A percentile compares a stretch with the other conserved stretches of the same genome.
These are phyloP conservation scores for Echinometra lucunter DNA, from an alignment of 53 echinoderm and acorn worm genomes.

Conservation along the genomic window DNA sequence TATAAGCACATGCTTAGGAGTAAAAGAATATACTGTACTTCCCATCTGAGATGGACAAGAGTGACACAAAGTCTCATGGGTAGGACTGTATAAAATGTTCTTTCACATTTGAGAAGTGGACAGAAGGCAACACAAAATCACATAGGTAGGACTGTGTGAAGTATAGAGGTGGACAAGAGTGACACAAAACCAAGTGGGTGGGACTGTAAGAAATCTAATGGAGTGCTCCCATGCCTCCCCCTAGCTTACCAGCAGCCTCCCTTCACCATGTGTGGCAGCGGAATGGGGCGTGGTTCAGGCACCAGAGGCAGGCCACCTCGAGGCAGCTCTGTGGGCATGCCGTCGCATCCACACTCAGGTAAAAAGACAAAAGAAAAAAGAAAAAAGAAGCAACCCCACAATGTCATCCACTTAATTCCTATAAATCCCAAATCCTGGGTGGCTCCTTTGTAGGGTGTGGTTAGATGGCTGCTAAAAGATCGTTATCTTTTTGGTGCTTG, in stretches of 20 bases:
- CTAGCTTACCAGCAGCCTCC: conserved; percentile 52
- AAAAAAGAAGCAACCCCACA: background rate
- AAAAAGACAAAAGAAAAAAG: background rate
- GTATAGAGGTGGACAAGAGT: background rate
- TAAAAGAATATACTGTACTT: background rate
- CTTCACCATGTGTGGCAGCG: conserved; percentile 66
- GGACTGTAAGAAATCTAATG: conserved; percentile 35
- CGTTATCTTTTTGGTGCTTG: background rate
- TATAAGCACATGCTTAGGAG: background rate
- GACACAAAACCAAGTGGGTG: background rate
- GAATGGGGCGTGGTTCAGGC: conserved; percentile 62
- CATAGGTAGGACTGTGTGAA: background rate
- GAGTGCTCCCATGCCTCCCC: conserved; percentile 37
- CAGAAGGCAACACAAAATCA: background rate
- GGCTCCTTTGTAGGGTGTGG: conserved; percentile 23
- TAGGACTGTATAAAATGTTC: background rate
- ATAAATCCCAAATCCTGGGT: background rate
- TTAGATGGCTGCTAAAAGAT: conserved; percentile 24
- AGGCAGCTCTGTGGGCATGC: conserved; percentile 61
- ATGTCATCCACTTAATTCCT: conserved; percentile 21
- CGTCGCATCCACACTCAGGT: conserved; percentile 67
- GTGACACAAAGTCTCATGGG: background rate
- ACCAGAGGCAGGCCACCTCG: conserved; percentile 32
- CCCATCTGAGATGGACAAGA: background rate
- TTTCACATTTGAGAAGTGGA: background rate